Percentiles rank a stretch among this genome's conserved stretches.
Evolutionary conservation across 2,888 invertebrate species (phyloP).

Genomic region (Operophtera brumata): DNA sequence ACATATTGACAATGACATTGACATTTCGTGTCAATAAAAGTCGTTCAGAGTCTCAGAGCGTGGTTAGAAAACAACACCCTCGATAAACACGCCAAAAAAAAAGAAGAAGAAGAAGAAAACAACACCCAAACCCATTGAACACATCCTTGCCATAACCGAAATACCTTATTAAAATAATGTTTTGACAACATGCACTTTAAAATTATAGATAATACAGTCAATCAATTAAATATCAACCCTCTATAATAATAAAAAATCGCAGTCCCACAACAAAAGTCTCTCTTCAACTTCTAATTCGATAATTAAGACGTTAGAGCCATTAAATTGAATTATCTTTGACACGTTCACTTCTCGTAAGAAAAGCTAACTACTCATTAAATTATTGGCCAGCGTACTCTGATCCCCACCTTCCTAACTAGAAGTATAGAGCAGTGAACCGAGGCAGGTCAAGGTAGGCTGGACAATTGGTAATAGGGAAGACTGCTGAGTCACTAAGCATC

Average conservation of each 20-base stretch:
- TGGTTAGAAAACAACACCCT: too few species aligned
- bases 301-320: conserved; percentile 69
- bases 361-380: conserved; percentile 74
- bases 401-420: conserved; percentile 23
- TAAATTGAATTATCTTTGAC: conserved; percentile 79
- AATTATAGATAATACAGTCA: background rate
- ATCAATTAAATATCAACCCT: conserved; percentile 6
- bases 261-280: conserved; percentile 31
- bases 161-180: background rate
- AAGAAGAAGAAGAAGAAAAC: too few species aligned
- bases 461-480: conserved; percentile 49
- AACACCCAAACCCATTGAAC: too few species aligned
- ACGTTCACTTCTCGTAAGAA: conserved; percentile 70
- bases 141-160: too few species aligned
- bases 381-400: conserved; percentile 48
- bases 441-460: conserved; percentile 31
- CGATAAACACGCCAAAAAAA: too few species aligned
- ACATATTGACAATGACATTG: too few species aligned
- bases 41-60: too few species aligned
- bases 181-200: background rate
- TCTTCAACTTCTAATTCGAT: conserved; percentile 66
- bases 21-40: too few species aligned
- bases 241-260: conserved; percentile 34
- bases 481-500: conserved; percentile 63
- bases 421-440: background rate